Evolutionary conservation across 2,888 invertebrate species (phyloP).

Genomic region (Catocala fraxini): DNA sequence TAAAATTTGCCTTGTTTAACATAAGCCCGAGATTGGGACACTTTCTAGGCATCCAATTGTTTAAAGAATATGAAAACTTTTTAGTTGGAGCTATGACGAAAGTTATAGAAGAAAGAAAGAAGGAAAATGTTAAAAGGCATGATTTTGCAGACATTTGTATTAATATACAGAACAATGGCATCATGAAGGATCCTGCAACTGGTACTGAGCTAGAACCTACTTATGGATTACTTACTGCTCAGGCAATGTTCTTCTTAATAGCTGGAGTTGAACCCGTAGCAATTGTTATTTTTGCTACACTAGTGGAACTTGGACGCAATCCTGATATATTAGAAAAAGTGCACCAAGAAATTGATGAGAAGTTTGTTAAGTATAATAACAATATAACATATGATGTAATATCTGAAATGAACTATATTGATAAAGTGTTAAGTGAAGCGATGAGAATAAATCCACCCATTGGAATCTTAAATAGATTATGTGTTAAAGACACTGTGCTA

Average conservation of each 20-base stretch:
- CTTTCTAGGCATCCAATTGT: constrained; percentile 54
- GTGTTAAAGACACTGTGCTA: constrained; percentile 59
- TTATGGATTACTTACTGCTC: constrained; percentile 49
- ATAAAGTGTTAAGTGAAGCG: constrained; percentile 63
- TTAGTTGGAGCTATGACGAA: constrained; percentile 66
- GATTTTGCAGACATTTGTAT: constrained; percentile 71
- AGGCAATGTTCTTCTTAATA: constrained; percentile 44
- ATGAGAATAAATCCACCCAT: constrained; percentile 69
- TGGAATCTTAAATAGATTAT: constrained; percentile 58
- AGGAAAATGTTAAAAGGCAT: constrained; percentile 58
- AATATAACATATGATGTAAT: constrained; percentile 47
- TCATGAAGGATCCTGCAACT: constrained; percentile 56
- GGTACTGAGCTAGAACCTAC: constrained; percentile 65
- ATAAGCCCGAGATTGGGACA: constrained; percentile 45
- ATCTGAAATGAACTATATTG: constrained; percentile 65
- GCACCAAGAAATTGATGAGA: constrained; percentile 32
- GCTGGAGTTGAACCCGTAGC: constrained; percentile 72
- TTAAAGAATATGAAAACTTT: constrained; percentile 61
- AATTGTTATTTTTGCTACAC: constrained; percentile 47
- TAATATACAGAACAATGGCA: constrained; percentile 61
- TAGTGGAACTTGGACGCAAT: constrained; percentile 63
- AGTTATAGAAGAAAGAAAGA: constrained; percentile 56
- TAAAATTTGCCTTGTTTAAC: constrained; percentile 46
- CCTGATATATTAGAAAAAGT: constrained; percentile 59
- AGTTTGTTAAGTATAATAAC: constrained; percentile 33